phyloP scores from a whole-genome alignment of 2,888 invertebrate species.

The Dorcus hopei region DNA sequence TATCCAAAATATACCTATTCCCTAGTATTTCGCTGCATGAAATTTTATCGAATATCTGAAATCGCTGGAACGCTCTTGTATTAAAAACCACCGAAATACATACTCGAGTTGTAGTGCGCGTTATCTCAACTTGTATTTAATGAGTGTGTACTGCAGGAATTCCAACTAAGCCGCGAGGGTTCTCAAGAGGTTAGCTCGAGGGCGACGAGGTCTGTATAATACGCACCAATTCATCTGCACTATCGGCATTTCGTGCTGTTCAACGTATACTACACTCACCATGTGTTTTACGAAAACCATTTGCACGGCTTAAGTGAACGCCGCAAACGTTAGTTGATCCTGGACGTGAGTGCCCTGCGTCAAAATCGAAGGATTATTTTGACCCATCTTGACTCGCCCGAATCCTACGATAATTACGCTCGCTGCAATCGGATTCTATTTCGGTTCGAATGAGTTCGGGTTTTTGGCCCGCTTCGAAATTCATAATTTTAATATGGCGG shows the following conservation, averaged over 20 bases:
- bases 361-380: background rate
- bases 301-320: background rate
- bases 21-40: no score
- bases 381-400: background rate
- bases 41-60: no score
- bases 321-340: background rate
- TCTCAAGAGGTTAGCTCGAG: constrained; percentile 7
- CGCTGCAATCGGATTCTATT: no score
- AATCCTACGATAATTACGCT: background rate
- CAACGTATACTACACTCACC: background rate
- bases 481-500: background rate
- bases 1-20: no score
- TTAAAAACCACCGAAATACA: constrained; percentile 1
- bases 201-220: background rate
- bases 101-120: constrained; percentile 3
- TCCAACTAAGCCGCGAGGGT: constrained; percentile 17
- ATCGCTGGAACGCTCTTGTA: background rate
- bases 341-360: background rate
- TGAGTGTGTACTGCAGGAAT: constrained; percentile 15
- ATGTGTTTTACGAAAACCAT: background rate
- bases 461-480: background rate
- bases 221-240: background rate
- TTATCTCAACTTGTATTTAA: constrained; percentile 20
- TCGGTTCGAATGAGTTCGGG: background rate
- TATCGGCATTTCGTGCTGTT: background rate